phyloP scores from a whole-genome alignment of 2,113 vertebrate genomes.

The Notarius lentiginosus region DNA sequence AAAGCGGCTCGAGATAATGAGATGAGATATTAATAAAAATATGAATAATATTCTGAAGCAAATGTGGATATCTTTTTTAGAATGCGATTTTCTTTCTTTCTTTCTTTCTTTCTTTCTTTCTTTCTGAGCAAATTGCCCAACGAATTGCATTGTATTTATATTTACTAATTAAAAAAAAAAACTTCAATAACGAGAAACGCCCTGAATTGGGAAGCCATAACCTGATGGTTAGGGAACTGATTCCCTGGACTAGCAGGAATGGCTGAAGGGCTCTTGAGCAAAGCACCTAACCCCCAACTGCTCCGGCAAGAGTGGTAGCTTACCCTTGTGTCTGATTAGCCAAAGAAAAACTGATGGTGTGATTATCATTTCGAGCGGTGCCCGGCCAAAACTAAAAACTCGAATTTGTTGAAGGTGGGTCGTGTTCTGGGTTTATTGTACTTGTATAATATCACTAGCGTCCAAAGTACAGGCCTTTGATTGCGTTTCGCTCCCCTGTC shows the following conservation, averaged over 20 bases:
- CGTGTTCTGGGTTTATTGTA: conserved; percentile 34
- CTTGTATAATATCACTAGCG: conserved; percentile 14
- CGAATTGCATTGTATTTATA: background rate
- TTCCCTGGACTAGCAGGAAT: too few species aligned
- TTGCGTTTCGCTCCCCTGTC: conserved; percentile 25
- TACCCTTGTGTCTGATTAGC: too few species aligned
- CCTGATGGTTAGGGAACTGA: too few species aligned
- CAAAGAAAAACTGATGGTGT: too few species aligned
- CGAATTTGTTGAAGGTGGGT: background rate
- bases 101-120: background rate
- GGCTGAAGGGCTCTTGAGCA: too few species aligned
- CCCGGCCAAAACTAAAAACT: background rate
- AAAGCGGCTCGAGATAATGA: background rate
- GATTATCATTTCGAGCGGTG: too few species aligned
- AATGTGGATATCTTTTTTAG: background rate
- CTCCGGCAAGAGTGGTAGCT: too few species aligned
- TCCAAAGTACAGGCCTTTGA: conserved; percentile 20
- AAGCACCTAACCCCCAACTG: too few species aligned
- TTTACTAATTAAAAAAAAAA: too few species aligned
- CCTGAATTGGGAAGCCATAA: too few species aligned
- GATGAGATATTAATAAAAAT: background rate
- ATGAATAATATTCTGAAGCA: background rate
- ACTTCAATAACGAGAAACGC: too few species aligned
- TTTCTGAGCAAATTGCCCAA: background rate
- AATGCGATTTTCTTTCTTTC: background rate